phyloP scores from a whole-genome alignment of 2,797 vertebrate genomes.

The Lutjanus argentimaculatus region DNA sequence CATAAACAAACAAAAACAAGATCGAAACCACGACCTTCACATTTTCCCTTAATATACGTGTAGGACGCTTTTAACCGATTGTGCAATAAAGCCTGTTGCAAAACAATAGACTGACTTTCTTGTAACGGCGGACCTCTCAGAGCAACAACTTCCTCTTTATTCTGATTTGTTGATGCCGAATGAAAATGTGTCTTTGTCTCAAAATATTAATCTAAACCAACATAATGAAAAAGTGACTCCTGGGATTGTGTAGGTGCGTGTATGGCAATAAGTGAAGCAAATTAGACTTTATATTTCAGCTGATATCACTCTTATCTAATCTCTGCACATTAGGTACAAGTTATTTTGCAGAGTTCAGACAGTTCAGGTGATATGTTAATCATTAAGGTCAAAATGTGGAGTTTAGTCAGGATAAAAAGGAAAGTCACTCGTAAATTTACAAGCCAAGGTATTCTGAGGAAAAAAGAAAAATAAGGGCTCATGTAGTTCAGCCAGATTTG shows the following conservation, averaged over 20 bases:
- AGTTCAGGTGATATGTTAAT: neutral
- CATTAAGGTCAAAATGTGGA: too few relatives aligned
- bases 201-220: too few relatives aligned
- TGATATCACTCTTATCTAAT: too few relatives aligned
- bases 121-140: neutral
- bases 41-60: neutral
- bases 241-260: neutral
- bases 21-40: neutral
- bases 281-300: neutral
- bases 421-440: neutral
- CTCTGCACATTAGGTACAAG: too few relatives aligned
- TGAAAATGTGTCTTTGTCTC: neutral
- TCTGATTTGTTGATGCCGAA: neutral
- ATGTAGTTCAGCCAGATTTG: neutral
- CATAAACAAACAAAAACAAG: neutral
- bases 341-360: neutral
- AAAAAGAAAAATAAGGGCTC: too few relatives aligned
- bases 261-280: neutral
- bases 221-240: neutral
- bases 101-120: neutral
- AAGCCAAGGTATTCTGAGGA: neutral
- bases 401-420: neutral
- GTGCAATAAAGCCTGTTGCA: neutral
- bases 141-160: neutral
- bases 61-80: neutral